Evolutionary conservation across 35 echinoderm and acorn worm genomes (phyloP), one percentile per base, ranked within the genome.

Genomic region (Acanthaster planci): DNA sequence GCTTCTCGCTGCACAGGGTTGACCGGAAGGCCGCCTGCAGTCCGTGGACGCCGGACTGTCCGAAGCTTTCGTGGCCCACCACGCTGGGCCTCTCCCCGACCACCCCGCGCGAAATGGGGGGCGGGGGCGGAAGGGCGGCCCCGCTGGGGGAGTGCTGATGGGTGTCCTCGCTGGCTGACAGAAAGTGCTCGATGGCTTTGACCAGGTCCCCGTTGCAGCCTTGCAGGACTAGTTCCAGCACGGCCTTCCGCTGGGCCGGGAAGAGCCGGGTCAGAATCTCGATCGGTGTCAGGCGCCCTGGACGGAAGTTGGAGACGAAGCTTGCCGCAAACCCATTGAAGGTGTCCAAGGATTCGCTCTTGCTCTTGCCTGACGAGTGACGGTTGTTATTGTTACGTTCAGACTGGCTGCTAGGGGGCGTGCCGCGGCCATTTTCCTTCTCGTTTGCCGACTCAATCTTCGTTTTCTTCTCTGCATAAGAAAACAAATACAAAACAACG

Each of bases 181-280:
- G 80, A 52, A 99, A 99, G 76, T 99, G 96, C 86, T 99, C 96
- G 40, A 99, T 99, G 40, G 96, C 91, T 76, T 94, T 99, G 36
- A 99, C 92, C 38, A 99, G 83, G 32, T 99, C 96, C 1, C 96
- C 96, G 78, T 81, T 99, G 78, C 96, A 99, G 12, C 96, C 96
- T 67, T 99, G 96, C 15, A 99, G 84, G 53, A 99, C 96, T 8
- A 99, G 86, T 51, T 99, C 96, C 12, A 99, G 64, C 1, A 99
- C 96, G 1, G 91, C 86, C 67, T 90, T 90, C 42, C 92, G 86
- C 78, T 99, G 96, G 34, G 57, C 83, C 8, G 96, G 94, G 80
- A 99, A 99, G 39, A 99, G 52, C 72, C 96, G 59, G 12, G 81
- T 86, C n/a, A 99, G 86, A 51, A 99, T 99, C 67, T 99, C 96